Conservation (phyloP, 2,113 vertebrate genomes). For the Sigmodon hispidus region DNA sequence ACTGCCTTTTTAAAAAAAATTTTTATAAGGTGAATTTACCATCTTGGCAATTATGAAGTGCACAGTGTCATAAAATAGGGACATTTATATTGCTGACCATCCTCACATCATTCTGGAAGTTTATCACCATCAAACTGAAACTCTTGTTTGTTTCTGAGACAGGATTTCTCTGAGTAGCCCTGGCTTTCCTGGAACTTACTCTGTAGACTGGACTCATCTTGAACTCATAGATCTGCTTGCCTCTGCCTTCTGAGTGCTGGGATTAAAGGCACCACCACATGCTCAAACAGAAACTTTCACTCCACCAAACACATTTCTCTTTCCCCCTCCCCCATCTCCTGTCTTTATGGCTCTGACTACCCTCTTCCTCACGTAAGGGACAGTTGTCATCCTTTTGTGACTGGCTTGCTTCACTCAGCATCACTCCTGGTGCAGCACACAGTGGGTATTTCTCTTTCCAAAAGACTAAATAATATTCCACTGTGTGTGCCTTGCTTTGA, state of each 20-base stretch:
- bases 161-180: background rate
- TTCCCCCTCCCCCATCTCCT: background rate
- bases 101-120: background rate
- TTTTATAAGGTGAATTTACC: background rate
- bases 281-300: background rate
- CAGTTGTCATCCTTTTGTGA: background rate
- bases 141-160: background rate
- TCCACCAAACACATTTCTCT: background rate
- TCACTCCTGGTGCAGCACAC: rapidly evolving
- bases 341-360: background rate
- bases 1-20: background rate
- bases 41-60: background rate
- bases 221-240: background rate
- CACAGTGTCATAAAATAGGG: background rate
- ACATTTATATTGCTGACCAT: no score
- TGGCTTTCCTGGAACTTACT: background rate
- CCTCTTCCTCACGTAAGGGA: background rate
- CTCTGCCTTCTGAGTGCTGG: background rate
- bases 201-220: background rate
- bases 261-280: background rate
- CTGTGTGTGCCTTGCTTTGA: rapidly evolving
- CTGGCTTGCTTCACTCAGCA: background rate
- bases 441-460: background rate
- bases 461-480: background rate
- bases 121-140: background rate